A percentile compares a stretch with the other conserved stretches of the same genome.
These are phyloP conservation scores for Holothuria scabra DNA, from an alignment of 53 echinoderm and acorn worm species.

Conservation along the genomic window DNA sequence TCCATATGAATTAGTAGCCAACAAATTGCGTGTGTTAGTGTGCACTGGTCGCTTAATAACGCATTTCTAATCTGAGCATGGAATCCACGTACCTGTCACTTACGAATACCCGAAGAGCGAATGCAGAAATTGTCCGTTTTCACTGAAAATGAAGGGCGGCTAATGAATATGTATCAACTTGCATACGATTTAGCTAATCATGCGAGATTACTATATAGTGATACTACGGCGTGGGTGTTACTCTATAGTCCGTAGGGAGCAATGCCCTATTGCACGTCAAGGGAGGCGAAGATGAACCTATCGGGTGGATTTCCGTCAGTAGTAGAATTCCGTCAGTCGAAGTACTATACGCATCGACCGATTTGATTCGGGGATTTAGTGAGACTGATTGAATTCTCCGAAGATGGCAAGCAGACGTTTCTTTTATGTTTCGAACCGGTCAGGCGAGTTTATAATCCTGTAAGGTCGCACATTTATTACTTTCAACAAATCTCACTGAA, in stretches of 20 bases:
- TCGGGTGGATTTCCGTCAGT: background rate
- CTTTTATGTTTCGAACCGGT: slow-evolving; percentile 23
- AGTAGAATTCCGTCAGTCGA: background rate
- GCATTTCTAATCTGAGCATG: background rate
- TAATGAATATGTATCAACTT: slow-evolving; percentile 26
- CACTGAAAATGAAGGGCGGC: slow-evolving; percentile 17
- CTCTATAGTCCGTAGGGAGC: slow-evolving; percentile 24
- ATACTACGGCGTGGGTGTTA: background rate
- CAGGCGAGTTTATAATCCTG: background rate
- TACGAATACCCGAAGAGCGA: slow-evolving; percentile 7
- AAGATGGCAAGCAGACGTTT: background rate
- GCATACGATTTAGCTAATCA: slow-evolving; percentile 13
- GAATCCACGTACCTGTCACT: background rate
- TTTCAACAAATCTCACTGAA: too few species aligned
- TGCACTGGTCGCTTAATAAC: background rate
- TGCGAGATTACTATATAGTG: background rate
- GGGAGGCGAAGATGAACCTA: background rate
- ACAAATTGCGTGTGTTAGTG: background rate
- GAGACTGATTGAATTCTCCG: slow-evolving; percentile 4
- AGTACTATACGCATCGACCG: background rate
- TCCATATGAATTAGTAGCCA: too few species aligned
- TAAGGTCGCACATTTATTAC: too few species aligned
- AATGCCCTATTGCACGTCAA: slow-evolving; percentile 39
- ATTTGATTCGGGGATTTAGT: background rate
- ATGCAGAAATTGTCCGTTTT: background rate